Percentiles rank a stretch among this genome's conserved stretches.
Conservation (phyloP, 2,113 vertebrate genomes). For the Echinops telfairi region DNA sequence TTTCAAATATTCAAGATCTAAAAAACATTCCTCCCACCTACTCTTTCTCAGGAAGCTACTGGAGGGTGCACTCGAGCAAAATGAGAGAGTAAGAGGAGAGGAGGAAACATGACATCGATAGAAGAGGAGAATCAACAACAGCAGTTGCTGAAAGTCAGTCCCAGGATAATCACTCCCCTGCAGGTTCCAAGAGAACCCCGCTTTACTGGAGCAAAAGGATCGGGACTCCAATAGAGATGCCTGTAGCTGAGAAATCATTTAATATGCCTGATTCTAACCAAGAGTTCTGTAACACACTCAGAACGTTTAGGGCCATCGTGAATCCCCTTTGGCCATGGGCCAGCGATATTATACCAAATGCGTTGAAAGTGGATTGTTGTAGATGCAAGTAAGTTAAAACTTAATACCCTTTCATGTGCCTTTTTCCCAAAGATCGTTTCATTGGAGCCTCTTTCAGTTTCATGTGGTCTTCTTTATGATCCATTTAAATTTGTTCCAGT, state of each 20-base stretch:
- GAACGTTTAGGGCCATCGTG: not conserved
- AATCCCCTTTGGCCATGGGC: not conserved
- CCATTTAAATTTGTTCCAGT: too few relatives aligned
- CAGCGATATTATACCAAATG: too few relatives aligned
- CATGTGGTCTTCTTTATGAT: too few relatives aligned
- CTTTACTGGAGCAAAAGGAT: not conserved
- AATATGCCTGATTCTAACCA: not conserved
- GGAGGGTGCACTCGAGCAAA: not conserved
- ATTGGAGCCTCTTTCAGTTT: too few relatives aligned
- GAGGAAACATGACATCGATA: not conserved
- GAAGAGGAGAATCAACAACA: not conserved
- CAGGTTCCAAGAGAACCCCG: not conserved
- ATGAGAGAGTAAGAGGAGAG: not conserved
- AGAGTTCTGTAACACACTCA: not conserved
- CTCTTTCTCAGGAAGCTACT: not conserved
- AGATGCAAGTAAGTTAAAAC: not conserved
- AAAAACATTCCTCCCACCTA: not conserved
- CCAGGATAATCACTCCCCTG: not conserved
- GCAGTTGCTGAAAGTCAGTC: not conserved
- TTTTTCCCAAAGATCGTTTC: too few relatives aligned
- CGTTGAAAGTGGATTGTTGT: too few relatives aligned
- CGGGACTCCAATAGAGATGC: not conserved
- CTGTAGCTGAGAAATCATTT: not conserved
- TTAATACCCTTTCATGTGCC: not conserved
- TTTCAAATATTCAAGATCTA: not conserved